Base-by-base conservation (phyloP, 2,888 invertebrate genomes). In the Petrolisthes cinctipes region DNA sequence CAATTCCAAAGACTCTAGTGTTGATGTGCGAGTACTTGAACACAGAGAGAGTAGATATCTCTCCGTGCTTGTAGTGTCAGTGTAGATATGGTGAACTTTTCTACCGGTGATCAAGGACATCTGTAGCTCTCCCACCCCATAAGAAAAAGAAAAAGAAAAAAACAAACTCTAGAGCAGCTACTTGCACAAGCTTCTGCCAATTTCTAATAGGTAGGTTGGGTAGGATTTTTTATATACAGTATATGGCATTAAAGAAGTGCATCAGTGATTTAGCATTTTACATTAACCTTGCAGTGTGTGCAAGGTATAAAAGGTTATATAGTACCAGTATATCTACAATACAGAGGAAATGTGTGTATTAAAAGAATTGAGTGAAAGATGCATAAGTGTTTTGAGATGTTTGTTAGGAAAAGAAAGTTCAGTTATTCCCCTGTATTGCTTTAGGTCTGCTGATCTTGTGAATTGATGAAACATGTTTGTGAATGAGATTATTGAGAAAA, bases 181-280 rank as follows among this genome's bases (percentile, higher is more conserved):
- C 54, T 20, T 71, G 6, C 71, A 83, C 53, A 79, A 66, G 84
- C 84, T 85, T 85, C 84, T 85, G 84, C 66, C 56, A 83, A 76
- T 83, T 83, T 79, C 51, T 83, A 73, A 51, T 85, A 85, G 78
- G 78, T 66, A 85, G 78, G 54, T 85, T 68, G 37, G 79, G 84
- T 85, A 85, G 84, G 66, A n/a, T 66, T 73, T 85, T 85, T 85
- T 84, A 84, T 85, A 85, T 85, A 85, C 79, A 79, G 84, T 79
- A 85, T 85, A 85, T 85, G 84, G 84, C 84, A 85, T 85, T 85
- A 85, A 85, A 66, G 84, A 85, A 85, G 66, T 79, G 84, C 84
- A 79, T 85, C 76, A 79, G 84, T 85, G 84, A 85, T 85, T 61
- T 78, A 79, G 84, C 76, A 83, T 85, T 78, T 85, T 85, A 85